Conservation (phyloP, 37 sponge, comb jelly and placozoan genomes). For the Chondrilla cf. caribensis region DNA sequence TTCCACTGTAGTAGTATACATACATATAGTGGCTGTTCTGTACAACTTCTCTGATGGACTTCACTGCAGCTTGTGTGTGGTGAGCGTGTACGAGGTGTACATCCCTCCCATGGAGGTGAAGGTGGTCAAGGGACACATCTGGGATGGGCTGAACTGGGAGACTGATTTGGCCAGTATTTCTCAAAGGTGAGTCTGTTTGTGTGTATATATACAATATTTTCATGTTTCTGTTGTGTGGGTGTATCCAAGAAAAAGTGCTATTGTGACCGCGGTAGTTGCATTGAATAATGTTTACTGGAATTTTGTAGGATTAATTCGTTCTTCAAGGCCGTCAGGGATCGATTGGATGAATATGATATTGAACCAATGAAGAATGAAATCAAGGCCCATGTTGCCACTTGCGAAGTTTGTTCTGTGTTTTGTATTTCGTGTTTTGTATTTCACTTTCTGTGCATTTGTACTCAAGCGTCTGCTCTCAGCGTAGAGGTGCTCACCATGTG, state of each 20-base stretch:
- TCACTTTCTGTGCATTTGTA: too few species aligned
- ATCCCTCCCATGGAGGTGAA: slow-evolving; percentile 14
- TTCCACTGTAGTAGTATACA: too few species aligned
- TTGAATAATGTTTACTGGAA: not conserved
- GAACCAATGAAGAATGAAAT: not conserved
- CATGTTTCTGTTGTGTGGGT: too few species aligned
- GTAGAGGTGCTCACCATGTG: too few species aligned
- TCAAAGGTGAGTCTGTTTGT: not conserved
- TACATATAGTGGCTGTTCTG: too few species aligned
- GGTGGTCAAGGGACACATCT: not conserved
- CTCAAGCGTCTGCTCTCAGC: too few species aligned
- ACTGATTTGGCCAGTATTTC: not conserved
- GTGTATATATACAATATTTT: too few species aligned
- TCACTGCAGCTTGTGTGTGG: not conserved
- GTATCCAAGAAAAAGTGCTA: too few species aligned
- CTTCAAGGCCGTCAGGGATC: not conserved
- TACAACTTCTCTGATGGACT: too few species aligned
- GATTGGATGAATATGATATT: not conserved
- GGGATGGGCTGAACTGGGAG: slow-evolving; percentile 4
- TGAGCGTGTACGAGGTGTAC: slow-evolving; percentile 3
- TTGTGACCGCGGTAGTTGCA: too few species aligned
- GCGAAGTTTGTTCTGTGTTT: not conserved
- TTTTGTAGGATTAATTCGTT: not conserved
- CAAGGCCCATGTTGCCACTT: not conserved
- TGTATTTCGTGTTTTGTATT: too few species aligned